Base-by-base conservation (phyloP, 1,140 invertebrate species). In the Cotesia chilonis region DNA sequence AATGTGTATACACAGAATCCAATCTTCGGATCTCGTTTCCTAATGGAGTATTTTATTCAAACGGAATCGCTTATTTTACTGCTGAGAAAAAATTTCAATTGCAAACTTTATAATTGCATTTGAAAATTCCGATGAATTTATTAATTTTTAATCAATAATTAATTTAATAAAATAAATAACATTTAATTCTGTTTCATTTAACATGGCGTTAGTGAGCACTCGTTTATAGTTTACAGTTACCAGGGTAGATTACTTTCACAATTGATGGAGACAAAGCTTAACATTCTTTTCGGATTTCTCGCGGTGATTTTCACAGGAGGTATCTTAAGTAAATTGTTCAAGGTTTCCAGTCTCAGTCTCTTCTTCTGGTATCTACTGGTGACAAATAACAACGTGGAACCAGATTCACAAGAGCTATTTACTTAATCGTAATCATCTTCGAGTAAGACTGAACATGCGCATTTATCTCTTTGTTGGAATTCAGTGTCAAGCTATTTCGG, bases 341-440 rank as follows among this genome's bases (percentile, higher is more conserved):
- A 55, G 54, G 57, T 37, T 37, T 60, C 55, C 55, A 64, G 20
- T 55, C 12, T 47, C 41, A 64, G 20, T 55, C 12, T 47, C 41
- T 55, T 3, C 51, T 57, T 57, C 5, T 9, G 63, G 17, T 12
- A 65, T 35, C 36, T 71, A 12, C 35, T 10, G 63, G 63, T 65
- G 63, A 71, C 51, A 52, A 66, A 71, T 71, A 54, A 71, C 63
- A 65, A 36, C 28, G 63, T 20, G 63, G 28, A 64, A 66, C 17
- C 65, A 37, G 63, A 65, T 54, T 51, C 59, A 14, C 47, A 37
- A 28, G 28, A 28, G 36, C 61, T 71, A 71, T 71, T 65, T 71
- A 71, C 70, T 52, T 71, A 65, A 71, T 71, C 70, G 61, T 71
- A 71, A 71, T 71, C 70, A 71, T 51, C 61, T 14, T 71, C 41